These are phyloP conservation scores for Sipha maydis DNA, from an alignment of 2,888 invertebrate species.

Conservation along the genomic window DNA sequence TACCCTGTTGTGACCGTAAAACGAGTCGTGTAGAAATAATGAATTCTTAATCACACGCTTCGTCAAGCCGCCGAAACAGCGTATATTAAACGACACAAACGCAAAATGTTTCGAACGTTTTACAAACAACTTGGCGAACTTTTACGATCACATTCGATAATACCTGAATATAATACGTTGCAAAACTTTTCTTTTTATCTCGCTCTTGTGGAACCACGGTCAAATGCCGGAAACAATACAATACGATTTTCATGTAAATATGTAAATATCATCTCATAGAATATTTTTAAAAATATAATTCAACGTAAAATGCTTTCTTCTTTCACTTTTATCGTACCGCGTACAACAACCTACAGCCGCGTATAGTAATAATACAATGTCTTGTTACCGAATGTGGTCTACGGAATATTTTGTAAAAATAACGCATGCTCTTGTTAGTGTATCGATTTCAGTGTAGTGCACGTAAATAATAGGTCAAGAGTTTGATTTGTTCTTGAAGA, in stretches of 20 bases:
- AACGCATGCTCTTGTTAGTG: not conserved
- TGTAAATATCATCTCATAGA: too few relatives aligned
- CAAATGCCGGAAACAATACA: not conserved
- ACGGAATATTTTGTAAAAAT: too few relatives aligned
- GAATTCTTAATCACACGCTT: not conserved
- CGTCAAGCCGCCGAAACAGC: not conserved
- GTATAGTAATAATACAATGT: too few relatives aligned
- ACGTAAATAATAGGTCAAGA: not conserved
- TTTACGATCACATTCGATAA: not conserved
- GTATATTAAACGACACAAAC: not conserved
- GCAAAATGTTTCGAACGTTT: not conserved
- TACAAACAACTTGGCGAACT: not conserved
- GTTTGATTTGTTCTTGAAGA: constrained; percentile 9
- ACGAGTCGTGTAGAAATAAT: not conserved
- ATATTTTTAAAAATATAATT: too few relatives aligned
- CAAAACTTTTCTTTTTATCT: not conserved
- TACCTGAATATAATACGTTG: not conserved
- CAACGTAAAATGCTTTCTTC: too few relatives aligned
- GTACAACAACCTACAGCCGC: too few relatives aligned
- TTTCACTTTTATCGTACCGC: too few relatives aligned
- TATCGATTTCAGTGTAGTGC: constrained; percentile 6
- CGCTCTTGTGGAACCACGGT: not conserved
- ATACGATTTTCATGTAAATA: not conserved
- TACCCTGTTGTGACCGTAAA: too few relatives aligned
- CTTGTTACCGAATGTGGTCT: too few relatives aligned